Evolutionary conservation across 2,888 invertebrate species (phyloP).

Genomic region (Drosophila quinaria): DNA sequence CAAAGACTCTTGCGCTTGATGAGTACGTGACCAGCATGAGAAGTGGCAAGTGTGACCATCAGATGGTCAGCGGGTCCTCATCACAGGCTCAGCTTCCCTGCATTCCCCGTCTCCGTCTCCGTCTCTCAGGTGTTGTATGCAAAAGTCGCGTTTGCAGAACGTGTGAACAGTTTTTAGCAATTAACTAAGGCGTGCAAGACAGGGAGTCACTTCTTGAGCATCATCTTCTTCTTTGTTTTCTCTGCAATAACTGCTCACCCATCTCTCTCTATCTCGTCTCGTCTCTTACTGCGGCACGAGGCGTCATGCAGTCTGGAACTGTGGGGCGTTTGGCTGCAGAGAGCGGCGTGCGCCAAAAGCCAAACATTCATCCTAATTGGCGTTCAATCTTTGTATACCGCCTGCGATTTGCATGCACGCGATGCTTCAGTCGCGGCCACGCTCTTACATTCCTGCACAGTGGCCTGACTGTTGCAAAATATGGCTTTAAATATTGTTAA

Average conservation of each 20-base stretch:
- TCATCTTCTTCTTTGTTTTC: conserved; percentile 16
- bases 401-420: conserved; percentile 77
- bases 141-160: conserved; percentile 73
- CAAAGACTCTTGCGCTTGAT: conserved; percentile 41
- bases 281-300: conserved; percentile 46
- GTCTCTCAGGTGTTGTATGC: conserved; percentile 60
- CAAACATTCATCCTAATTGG: conserved; percentile 86
- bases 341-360: conserved; percentile 69
- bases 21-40: conserved; percentile 65
- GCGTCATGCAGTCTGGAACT: conserved; percentile 78
- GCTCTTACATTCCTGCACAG: conserved; percentile 61
- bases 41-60: conserved; percentile 25
- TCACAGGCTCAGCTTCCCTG: conserved; percentile 13
- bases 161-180: conserved; percentile 82
- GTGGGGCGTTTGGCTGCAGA: conserved; percentile 34
- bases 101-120: conserved; percentile 6
- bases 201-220: conserved; percentile 39
- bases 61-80: conserved; percentile 44
- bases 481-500: rapidly evolving
- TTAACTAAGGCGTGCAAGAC: conserved; percentile 65
- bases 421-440: conserved; percentile 52
- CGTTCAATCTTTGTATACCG: conserved; percentile 82
- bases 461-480: conserved; percentile 14
- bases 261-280: background rate
- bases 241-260: background rate